These are phyloP conservation scores for Ciconia stormi DNA, from an alignment of 2,113 vertebrate species.

Conservation along the genomic window DNA sequence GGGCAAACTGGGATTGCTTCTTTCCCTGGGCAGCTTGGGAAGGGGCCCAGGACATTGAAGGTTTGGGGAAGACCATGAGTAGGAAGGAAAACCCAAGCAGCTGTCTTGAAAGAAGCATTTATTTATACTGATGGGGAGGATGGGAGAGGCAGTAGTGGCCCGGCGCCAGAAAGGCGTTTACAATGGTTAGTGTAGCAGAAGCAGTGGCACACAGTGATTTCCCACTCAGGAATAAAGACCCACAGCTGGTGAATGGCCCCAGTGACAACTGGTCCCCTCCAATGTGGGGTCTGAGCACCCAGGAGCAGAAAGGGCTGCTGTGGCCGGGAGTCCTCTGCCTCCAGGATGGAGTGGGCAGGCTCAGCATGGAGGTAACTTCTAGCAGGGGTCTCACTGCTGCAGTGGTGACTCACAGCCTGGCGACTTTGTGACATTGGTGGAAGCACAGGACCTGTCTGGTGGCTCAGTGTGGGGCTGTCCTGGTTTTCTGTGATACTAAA, in stretches of 20 bases:
- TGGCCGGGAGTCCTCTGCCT: background rate
- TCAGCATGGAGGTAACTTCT: background rate
- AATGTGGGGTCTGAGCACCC: background rate
- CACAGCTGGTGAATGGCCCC: background rate
- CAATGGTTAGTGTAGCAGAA: background rate
- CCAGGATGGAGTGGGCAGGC: background rate
- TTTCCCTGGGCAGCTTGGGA: background rate
- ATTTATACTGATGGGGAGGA: background rate
- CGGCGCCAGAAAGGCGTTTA: rapidly evolving
- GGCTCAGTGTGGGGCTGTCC: background rate
- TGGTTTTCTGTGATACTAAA: background rate
- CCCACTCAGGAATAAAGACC: background rate
- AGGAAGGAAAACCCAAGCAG: background rate
- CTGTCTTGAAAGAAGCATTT: background rate
- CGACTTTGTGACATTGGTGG: background rate
- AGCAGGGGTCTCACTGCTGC: background rate
- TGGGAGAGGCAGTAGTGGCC: background rate
- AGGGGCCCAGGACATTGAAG: background rate
- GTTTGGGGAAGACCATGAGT: background rate
- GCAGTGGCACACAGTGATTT: background rate
- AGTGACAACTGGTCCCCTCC: background rate
- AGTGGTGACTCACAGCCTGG: background rate
- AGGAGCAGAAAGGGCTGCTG: background rate
- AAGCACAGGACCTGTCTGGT: background rate
- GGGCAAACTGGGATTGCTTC: background rate